Conservation (phyloP, 2,797 vertebrate species). For the Phalloptychus januarius region DNA sequence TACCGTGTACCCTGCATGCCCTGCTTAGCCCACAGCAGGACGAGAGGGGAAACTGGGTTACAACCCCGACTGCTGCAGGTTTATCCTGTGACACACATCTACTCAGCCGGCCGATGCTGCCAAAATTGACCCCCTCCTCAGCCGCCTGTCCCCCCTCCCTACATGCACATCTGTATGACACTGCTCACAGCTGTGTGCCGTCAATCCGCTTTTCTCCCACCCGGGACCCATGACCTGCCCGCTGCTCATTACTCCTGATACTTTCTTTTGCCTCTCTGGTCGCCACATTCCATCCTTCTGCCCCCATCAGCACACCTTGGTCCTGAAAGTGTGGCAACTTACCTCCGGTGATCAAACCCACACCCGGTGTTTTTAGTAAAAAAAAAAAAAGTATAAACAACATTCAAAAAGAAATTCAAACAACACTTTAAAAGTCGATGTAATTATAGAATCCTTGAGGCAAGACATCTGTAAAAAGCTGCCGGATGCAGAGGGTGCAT, state of each 20-base stretch:
- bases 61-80: conserved; percentile 70
- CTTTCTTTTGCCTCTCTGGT: conserved; percentile 65
- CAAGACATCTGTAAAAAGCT: conserved; percentile 50
- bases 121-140: conserved; percentile 36
- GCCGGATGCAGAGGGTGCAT: conserved; percentile 56
- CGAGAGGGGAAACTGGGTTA: conserved; percentile 78
- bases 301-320: conserved; percentile 49
- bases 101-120: conserved; percentile 64
- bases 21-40: conserved; percentile 62
- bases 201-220: conserved; percentile 66
- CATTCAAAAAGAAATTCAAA: conserved; percentile 19
- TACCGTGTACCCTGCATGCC: conserved; percentile 76
- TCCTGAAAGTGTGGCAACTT: conserved; percentile 65
- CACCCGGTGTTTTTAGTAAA: conserved; percentile 39
- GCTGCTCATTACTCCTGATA: conserved; percentile 61
- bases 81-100: conserved; percentile 79
- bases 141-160: background rate
- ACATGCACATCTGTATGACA: conserved; percentile 67
- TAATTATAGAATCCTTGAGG: conserved; percentile 72
- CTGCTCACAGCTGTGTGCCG: conserved; percentile 73
- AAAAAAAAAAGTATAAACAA: conserved; percentile 40
- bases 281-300: conserved; percentile 45
- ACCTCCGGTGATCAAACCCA: conserved; percentile 64
- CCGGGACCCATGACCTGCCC: conserved; percentile 64
- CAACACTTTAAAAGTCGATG: conserved; percentile 61